These are phyloP conservation scores for Megalops atlanticus DNA, from an alignment of 2,113 vertebrate species.

Conservation along the genomic window DNA sequence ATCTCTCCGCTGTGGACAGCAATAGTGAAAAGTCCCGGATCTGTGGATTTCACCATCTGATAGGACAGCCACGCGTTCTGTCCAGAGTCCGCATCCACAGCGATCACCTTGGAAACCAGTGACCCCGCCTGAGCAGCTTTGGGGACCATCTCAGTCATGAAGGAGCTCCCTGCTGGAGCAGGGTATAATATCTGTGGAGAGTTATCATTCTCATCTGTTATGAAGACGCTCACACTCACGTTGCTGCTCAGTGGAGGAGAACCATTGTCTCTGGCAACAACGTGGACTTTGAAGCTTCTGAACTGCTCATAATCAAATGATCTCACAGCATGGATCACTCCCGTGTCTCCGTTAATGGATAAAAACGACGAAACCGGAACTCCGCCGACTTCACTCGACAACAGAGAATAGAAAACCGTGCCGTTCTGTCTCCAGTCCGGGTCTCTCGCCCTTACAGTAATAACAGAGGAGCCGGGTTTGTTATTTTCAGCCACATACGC, in stretches of 20 bases:
- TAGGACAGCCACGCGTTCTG: conserved; percentile 70
- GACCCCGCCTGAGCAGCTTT: conserved; percentile 47
- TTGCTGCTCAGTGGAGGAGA: conserved; percentile 45
- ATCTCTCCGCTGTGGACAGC: conserved; percentile 51
- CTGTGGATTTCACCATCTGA: conserved; percentile 53
- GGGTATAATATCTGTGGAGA: conserved; percentile 59
- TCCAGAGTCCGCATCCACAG: conserved; percentile 64
- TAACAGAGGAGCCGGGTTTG: conserved; percentile 33
- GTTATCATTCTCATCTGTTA: conserved; percentile 70
- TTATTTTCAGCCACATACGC: conserved; percentile 41
- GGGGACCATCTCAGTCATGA: conserved; percentile 52
- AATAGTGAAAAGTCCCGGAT: conserved; percentile 56
- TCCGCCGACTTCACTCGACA: conserved; percentile 25
- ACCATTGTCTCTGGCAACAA: conserved; percentile 38
- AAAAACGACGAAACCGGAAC: conserved; percentile 27
- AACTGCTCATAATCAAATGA: conserved; percentile 49
- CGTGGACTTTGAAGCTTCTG: conserved; percentile 27
- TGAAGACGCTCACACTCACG: conserved; percentile 45
- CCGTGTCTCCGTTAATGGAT: conserved; percentile 37
- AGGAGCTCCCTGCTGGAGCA: conserved; percentile 28
- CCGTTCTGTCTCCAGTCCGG: conserved; percentile 30
- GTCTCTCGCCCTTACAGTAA: conserved; percentile 38
- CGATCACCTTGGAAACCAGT: conserved; percentile 66
- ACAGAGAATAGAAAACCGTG: conserved; percentile 43
- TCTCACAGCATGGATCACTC: conserved; percentile 33